Evolutionary conservation across 2,888 invertebrate species (phyloP), one percentile per base, ranked within the genome.

Genomic region (Caenorhabditis zanzibari): DNA sequence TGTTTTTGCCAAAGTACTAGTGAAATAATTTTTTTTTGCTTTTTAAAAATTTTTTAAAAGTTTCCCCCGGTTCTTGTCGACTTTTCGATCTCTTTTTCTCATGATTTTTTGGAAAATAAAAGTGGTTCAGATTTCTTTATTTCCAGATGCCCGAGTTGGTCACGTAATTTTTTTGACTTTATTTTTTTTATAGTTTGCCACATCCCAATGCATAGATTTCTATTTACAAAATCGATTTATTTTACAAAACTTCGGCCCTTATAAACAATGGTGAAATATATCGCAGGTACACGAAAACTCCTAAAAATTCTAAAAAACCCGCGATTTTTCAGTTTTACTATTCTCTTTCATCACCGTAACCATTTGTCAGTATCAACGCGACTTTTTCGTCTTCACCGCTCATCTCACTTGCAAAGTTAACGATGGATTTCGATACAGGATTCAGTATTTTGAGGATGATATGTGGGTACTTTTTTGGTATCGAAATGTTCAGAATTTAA

Each of bases 21-120:
- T 47, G 24, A 24, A 19, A n/a, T n/a, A 58, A 58, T 58, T 58
- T 38, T 38, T 38, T 38, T 16, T 58, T 16, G 24, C 12, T 26
- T 35, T 66, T 52, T 10, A 41, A n/a, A n/a, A n/a, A n/a, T n/a
- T n/a, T 69, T 69, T 41, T 47, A 44, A 14, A 24, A 14, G 5
- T 38, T 19, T 35, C 52, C 35, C 63, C 74, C 63, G 74, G 63
- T 74, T 74, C 52, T 64, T 38, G 38, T 47, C 61, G 22, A 32
- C 35, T 61, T 73, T 47, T 35, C 59, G 74, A 74, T 74, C 74
- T 74, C 74, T 24, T 22, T 41, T 56, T 28, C 26, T 54, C 26
- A 2, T 35, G 56, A 26, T 22, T 44, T 10, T 24, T 38, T 49
- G 9, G 24, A 47, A 28, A 19, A 47, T 19, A 47, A 47, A 47